phyloP scores from a whole-genome alignment of 2,888 invertebrate species.

The Uropetala carovei region DNA sequence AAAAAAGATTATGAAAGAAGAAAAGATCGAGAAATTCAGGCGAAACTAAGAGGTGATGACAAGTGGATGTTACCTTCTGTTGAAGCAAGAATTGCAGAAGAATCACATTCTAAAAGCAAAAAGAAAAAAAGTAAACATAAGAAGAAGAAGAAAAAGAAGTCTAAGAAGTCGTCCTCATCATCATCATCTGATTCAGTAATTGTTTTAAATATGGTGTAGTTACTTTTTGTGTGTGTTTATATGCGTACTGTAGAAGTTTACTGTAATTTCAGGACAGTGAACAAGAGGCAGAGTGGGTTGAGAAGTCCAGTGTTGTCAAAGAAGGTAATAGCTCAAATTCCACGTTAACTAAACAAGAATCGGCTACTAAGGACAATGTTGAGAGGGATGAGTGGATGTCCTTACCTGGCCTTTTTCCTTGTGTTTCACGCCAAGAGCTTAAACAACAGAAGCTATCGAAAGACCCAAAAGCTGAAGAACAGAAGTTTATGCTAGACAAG shows the following conservation, averaged over 20 bases:
- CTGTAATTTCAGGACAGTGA: constrained; percentile 34
- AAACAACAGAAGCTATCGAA: constrained; percentile 67
- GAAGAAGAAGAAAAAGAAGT: constrained; percentile 75
- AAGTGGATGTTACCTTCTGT: constrained; percentile 76
- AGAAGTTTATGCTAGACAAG: constrained; percentile 76
- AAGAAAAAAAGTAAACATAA: constrained; percentile 72
- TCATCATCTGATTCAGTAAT: constrained; percentile 73
- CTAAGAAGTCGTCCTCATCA: constrained; percentile 70
- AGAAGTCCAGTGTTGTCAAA: constrained; percentile 69
- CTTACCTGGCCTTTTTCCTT: constrained; percentile 78
- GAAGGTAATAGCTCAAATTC: constrained; percentile 68
- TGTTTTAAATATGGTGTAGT: background rate
- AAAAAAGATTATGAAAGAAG: constrained; percentile 69
- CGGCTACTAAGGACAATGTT: constrained; percentile 65
- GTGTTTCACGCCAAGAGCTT: constrained; percentile 71
- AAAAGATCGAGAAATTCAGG: constrained; percentile 69
- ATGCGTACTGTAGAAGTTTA: background rate
- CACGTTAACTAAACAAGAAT: constrained; percentile 68
- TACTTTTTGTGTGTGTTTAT: background rate
- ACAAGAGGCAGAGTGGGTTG: constrained; percentile 70
- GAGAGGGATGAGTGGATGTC: constrained; percentile 90
- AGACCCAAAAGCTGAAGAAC: constrained; percentile 73
- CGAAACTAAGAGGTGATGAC: constrained; percentile 71
- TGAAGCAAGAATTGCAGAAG: constrained; percentile 69
- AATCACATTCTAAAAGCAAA: constrained; percentile 68